These are phyloP conservation scores for Cheilosia pagana DNA, from an alignment of 2,888 invertebrate species.

Conservation along the genomic window DNA sequence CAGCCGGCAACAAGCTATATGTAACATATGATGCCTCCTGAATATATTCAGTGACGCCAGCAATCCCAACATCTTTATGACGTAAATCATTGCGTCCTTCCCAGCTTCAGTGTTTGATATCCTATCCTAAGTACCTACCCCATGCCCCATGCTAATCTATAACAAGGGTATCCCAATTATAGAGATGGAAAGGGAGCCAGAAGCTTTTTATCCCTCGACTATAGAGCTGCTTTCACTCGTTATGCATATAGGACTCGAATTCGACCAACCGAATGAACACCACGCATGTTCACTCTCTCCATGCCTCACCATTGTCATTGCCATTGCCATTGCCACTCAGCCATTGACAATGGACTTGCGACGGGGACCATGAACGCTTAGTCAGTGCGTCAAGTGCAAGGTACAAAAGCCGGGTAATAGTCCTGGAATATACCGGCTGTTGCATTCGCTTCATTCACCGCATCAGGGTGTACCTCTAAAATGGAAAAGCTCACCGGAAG, in stretches of 20 bases:
- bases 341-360: constrained; percentile 38
- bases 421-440: constrained; percentile 13
- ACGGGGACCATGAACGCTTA: constrained; percentile 42
- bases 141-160: constrained; percentile 32
- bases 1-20: neutral
- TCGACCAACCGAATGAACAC: constrained; percentile 25
- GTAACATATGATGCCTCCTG: constrained; percentile 23
- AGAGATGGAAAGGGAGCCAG: neutral
- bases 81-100: constrained; percentile 44
- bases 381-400: constrained; percentile 65
- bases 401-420: constrained; percentile 16
- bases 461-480: neutral
- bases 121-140: neutral
- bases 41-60: constrained; percentile 52
- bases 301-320: neutral
- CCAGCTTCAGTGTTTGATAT: neutral
- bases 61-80: constrained; percentile 35
- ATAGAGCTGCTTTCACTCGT: constrained; percentile 2
- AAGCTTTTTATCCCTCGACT: constrained; percentile 16
- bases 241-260: neutral
- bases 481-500: constrained; percentile 49
- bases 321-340: neutral
- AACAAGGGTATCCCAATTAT: constrained; percentile 6
- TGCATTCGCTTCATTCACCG: constrained; percentile 19
- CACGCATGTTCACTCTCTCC: constrained; percentile 48